Conservation (phyloP, 2,113 vertebrate species). For the Amblyopsis rosae region DNA sequence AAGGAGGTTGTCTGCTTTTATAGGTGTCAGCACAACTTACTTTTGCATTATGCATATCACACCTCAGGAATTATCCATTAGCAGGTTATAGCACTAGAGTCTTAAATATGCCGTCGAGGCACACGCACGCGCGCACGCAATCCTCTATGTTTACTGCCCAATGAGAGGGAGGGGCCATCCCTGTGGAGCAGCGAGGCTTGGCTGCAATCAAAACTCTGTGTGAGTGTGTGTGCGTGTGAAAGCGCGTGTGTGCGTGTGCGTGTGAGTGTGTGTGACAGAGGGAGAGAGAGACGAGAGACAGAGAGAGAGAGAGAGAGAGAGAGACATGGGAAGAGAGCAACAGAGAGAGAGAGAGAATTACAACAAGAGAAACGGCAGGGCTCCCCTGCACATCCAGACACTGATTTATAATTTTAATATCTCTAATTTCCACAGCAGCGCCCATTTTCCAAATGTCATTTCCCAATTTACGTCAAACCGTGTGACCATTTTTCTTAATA, state of each 20-base stretch:
- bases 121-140: background rate
- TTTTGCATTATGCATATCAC: slow-evolving; percentile 80
- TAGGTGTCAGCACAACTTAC: slow-evolving; percentile 72
- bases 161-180: slow-evolving; percentile 46
- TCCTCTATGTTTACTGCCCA: slow-evolving; percentile 38
- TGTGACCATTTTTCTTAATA: slow-evolving; percentile 90
- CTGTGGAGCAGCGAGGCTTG: slow-evolving; percentile 41
- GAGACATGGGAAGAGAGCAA: background rate
- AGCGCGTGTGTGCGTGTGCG: slow-evolving; percentile 9
- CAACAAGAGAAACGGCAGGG: slow-evolving; percentile 39
- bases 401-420: slow-evolving; percentile 96
- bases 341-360: background rate
- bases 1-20: slow-evolving; percentile 61
- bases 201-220: slow-evolving; percentile 57
- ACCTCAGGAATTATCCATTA: slow-evolving; percentile 79
- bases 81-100: slow-evolving; percentile 63
- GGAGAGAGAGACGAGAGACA: slow-evolving; percentile 20
- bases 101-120: slow-evolving; percentile 52
- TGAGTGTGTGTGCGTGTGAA: slow-evolving; percentile 29
- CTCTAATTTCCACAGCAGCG: slow-evolving; percentile 85
- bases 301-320: slow-evolving; percentile 32
- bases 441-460: slow-evolving; percentile 87
- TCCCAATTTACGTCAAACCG: slow-evolving; percentile 91
- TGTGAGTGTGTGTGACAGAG: slow-evolving; percentile 29
- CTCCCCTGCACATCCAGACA: slow-evolving; percentile 74